Evolutionary conservation across 2,888 invertebrate species (phyloP), one percentile per base, ranked within the genome.

Genomic region (Epinotia demarniana): DNA sequence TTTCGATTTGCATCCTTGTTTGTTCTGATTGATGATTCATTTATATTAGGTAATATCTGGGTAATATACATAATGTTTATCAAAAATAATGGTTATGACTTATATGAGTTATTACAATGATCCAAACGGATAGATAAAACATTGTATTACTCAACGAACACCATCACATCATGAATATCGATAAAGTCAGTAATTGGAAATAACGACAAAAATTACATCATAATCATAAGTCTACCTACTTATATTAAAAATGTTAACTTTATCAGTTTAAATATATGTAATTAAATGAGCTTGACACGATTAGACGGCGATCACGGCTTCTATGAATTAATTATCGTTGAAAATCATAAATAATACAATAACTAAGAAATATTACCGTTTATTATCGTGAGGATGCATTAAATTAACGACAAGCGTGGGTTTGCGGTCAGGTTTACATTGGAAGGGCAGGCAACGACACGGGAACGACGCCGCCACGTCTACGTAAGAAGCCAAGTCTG

Each of bases 271-370:
- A 55, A 19, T 67, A 72, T 46, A 19, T 67, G 62, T 57, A 67
- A 72, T 66, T 27, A 64, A 70, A 60, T 46, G 18, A 72, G 46
- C 66, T 19, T 55, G 72, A 67, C 67, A 27, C 58, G 49, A 64
- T 66, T 53, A 46, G 39, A 53, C 55, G 27, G 68, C 62, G 73
- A 46, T 73, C 62, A 57, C 55, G 61, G 62, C 55, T 75, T 71
- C 53, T 53, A n/a, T 5, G 70, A 75, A 71, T 71, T 64, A 70
- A 75, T 70, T 70, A 64, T 58, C 19, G 49, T 46, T 53, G 3
- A 64, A 27, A 62, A 75, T 70, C 64, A 18, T 75, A 71, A 71
- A 75, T 70, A 75, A 64, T 70, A 46, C 58, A 64, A 70, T 75
- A 75, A 71, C 70, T n/a, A 60, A 66, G 66, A 66, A 46, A 66